These are phyloP conservation scores for Anthopleura xanthogrammica DNA, from an alignment of 92 coral and sea anemone species.

Conservation along the genomic window DNA sequence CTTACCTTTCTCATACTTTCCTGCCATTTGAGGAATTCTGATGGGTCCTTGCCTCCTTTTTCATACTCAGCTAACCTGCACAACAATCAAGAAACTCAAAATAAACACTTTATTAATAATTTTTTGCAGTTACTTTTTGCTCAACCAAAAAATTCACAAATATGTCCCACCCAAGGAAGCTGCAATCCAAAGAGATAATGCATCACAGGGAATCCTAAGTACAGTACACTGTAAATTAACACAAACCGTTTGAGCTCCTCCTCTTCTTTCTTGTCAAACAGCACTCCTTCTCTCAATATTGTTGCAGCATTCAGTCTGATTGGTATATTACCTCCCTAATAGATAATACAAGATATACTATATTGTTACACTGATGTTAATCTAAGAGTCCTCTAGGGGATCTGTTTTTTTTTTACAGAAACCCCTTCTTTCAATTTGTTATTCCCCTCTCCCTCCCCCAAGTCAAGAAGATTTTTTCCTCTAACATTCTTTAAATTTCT, in stretches of 20 bases:
- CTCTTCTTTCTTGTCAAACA: slow-evolving; percentile 92
- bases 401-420: too few relatives aligned
- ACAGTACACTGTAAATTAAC: background rate
- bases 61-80: slow-evolving; percentile 72
- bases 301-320: slow-evolving; percentile 92
- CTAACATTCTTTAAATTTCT: too few relatives aligned
- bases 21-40: slow-evolving; percentile 94
- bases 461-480: background rate
- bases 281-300: slow-evolving; percentile 93
- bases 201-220: too few relatives aligned
- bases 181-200: too few relatives aligned
- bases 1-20: slow-evolving; percentile 75
- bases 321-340: slow-evolving; percentile 81
- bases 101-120: background rate
- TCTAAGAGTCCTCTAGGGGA: too few relatives aligned
- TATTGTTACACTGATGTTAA: too few relatives aligned
- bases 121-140: background rate
- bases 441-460: background rate
- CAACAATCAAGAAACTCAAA: background rate
- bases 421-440: too few relatives aligned
- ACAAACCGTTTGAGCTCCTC: slow-evolving; percentile 80
- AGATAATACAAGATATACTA: background rate
- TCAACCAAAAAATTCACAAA: background rate
- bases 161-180: too few relatives aligned
- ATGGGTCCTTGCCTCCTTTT: slow-evolving; percentile 95